Base-by-base conservation (phyloP, 2,888 invertebrate genomes). In the Latheticus oryzae region DNA sequence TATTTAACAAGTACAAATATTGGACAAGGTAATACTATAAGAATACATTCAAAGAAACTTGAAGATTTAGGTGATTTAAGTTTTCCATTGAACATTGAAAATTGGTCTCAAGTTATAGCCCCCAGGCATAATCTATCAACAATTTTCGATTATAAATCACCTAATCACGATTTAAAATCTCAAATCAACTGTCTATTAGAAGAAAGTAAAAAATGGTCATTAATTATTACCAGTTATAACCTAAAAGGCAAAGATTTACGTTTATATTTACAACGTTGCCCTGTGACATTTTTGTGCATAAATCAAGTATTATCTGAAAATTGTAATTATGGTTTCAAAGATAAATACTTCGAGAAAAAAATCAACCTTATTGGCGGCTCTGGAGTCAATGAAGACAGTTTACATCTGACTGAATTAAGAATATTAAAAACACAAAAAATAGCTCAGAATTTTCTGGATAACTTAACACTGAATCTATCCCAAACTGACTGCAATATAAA, bases 41-140 rank as follows among this genome's bases (percentile, higher is more conserved):
- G 85, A 75, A 81, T 82, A 68, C 86, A 88, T 68, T 80, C 76
- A 1, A 83, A 84, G 62, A 83, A 85, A 63, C 74, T 87, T 3
- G 71, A 78, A 48, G 72, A 73, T 23, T 74, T 80, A 30, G 90
- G 89, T 4, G 90, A 90, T 61, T 76, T 87, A 2, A 87, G 86
- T 78, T 87, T 89, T 75, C 83, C 86, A 5, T 75, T 80, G 52
- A 80, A 79, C 37, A 67, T 81, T 12, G 78, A 81, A 66, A 83
- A 83, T 43, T 90, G 89, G 89, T 77, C 80, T 48, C 78, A 77
- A 60, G 74, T 78, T 60, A 67, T 80, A 42, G 64, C 21, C 21
- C n/a, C 21, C 21, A 19, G 21, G 3, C 21, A 19, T 3, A 19
- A 19, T 5, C 3, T 19, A 5, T 19, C 5, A 19, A 66, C 60